Base-by-base conservation (phyloP, 2,113 vertebrate species). In the Chaenocephalus aceratus region DNA sequence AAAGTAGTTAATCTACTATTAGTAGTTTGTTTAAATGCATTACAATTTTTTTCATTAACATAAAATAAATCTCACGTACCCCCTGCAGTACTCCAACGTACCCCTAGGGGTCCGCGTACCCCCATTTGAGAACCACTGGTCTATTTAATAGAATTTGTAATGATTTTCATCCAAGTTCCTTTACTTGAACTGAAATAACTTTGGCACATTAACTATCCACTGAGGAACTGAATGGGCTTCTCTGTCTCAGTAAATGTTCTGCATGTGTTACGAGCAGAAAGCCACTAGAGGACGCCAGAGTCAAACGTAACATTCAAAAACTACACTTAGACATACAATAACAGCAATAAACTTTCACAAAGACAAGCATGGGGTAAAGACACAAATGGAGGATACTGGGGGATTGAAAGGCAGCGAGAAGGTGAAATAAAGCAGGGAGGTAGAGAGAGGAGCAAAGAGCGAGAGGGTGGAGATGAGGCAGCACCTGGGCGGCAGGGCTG, bases 401-500 rank as follows among this genome's bases (percentile, higher is more conserved):
- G 1, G 6, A 4, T 12, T 74, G 68, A 2, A 64, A 1, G 12
- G 30, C 57, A 62, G 51, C 14, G 16, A 57, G 53, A 51, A 30
- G 15, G 7, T 36, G 15, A 56, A 45, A 1, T 12, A 30, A 60
- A 48, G 36, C 0, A 64, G 21, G 10, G 56, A 44, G 41, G 51
- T 26, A 46, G 30, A 49, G n/a, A 51, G 34, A 34, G 15, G 59
- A 46, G 12, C 6, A 45, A 44, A 46, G 48, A 13, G 46, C 1
- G 53, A 75, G 53, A n/a, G 54, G 41, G 44, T 41, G 56, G 18
- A 63, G 45, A 15, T 11, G 49, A 63, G 52, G 85, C 94, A 93
- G 95, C 95, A 97, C 96, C 96, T 96, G 95, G 34, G 86, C 92
- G 95, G 95, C 95, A 46, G 95, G 94, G 72, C 80, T 91, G 95